Evolutionary conservation across 2,113 vertebrate species (phyloP).

Genomic region (Rana temporaria): DNA sequence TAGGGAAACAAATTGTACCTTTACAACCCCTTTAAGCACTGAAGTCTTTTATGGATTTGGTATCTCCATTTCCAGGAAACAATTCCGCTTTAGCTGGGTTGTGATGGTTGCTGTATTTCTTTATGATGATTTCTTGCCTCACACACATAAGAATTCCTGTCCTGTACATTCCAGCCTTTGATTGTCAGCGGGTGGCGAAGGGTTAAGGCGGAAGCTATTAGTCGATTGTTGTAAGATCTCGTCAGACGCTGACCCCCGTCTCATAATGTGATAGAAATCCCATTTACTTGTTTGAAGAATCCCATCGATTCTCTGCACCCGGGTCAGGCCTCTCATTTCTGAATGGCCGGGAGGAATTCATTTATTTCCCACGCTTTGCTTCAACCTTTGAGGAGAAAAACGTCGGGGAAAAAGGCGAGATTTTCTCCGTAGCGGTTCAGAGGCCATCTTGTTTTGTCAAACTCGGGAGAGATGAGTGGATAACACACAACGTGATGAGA

Average conservation of each 20-base stretch:
- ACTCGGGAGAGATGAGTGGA: neutral
- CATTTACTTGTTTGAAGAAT: slow-evolving; percentile 44
- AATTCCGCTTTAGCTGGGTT: too few species aligned
- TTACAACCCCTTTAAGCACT: too few species aligned
- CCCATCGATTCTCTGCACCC: slow-evolving; percentile 10
- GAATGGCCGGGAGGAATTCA: slow-evolving; percentile 34
- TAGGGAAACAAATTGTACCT: too few species aligned
- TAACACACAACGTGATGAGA: slow-evolving; percentile 4
- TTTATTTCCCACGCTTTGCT: slow-evolving; percentile 41
- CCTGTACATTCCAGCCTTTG: too few species aligned
- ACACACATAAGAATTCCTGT: too few species aligned
- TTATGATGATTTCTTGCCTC: too few species aligned
- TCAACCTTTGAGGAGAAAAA: slow-evolving; percentile 29
- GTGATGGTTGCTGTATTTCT: too few species aligned
- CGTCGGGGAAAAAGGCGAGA: neutral
- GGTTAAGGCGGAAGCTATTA: slow-evolving; percentile 19
- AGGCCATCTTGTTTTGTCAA: slow-evolving; percentile 7
- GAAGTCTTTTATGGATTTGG: too few species aligned
- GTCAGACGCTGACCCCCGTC: slow-evolving; percentile 25
- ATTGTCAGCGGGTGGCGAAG: neutral
- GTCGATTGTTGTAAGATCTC: neutral
- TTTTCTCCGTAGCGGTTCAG: neutral
- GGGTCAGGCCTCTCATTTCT: slow-evolving; percentile 45
- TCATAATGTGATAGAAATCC: slow-evolving; percentile 45
- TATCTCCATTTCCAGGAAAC: too few species aligned